Percentiles rank a stretch among this genome's conserved stretches.
These are phyloP conservation scores for Magallana ariakensis DNA, from an alignment of 1,140 invertebrate species.

Conservation along the genomic window DNA sequence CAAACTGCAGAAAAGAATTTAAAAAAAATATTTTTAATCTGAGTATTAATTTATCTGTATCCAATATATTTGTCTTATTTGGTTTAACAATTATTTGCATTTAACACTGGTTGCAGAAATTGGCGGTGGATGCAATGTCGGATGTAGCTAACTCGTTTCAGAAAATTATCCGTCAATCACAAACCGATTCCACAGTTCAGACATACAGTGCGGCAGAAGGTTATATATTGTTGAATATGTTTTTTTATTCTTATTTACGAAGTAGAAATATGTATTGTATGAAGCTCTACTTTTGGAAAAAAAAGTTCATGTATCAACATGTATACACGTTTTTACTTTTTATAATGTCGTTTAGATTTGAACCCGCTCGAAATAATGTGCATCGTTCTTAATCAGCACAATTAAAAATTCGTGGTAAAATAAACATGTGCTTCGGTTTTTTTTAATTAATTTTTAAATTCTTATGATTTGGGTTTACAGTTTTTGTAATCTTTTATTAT, in stretches of 20 bases:
- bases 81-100: too few species aligned
- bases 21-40: not conserved
- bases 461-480: too few species aligned
- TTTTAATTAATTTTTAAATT: too few species aligned
- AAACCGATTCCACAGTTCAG: constrained; percentile 58
- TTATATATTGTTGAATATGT: constrained; percentile 23
- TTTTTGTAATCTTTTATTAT: not conserved
- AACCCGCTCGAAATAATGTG: too few species aligned
- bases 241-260: not conserved
- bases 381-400: too few species aligned
- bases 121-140: constrained; percentile 61
- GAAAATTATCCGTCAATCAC: constrained; percentile 55
- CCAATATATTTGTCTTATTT: too few species aligned
- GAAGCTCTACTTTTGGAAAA: not conserved
- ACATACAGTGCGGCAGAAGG: constrained; percentile 65
- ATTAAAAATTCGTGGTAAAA: too few species aligned
- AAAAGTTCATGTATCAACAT: not conserved
- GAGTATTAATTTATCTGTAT: not conserved
- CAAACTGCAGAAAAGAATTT: not conserved
- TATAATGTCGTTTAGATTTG: too few species aligned
- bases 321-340: too few species aligned
- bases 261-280: too few species aligned
- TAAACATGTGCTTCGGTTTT: too few species aligned
- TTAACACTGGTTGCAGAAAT: constrained; percentile 39
- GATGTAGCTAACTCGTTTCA: constrained; percentile 64